phyloP scores from a whole-genome alignment of 2,888 invertebrate species.

The Eurois occulta region DNA sequence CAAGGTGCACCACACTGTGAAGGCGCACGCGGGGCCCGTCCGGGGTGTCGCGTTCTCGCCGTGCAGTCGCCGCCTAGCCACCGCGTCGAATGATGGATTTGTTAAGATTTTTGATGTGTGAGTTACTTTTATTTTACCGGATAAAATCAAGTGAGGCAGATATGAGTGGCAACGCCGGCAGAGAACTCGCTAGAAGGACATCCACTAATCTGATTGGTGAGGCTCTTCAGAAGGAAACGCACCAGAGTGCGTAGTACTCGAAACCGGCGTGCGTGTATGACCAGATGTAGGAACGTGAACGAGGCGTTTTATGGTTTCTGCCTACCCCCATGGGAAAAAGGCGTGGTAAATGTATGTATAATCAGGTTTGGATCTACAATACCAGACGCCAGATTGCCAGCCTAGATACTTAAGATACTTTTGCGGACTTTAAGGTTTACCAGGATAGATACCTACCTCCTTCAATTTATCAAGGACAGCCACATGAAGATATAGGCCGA shows the following conservation, averaged over 20 bases:
- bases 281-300: too few relatives aligned
- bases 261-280: too few relatives aligned
- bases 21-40: conserved; percentile 98
- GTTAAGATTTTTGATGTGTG: conserved; percentile 98
- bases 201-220: too few relatives aligned
- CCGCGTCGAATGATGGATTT: conserved; percentile 98
- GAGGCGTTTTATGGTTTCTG: too few relatives aligned
- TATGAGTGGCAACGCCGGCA: background rate
- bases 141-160: background rate
- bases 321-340: too few relatives aligned
- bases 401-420: background rate
- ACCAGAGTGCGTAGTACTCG: too few relatives aligned
- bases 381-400: background rate
- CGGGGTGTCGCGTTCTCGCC: conserved; percentile 97
- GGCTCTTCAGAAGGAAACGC: too few relatives aligned
- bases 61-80: conserved; percentile 96
- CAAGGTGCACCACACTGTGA: conserved; percentile 96
- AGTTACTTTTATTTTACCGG: conserved; percentile 80
- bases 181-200: too few relatives aligned
- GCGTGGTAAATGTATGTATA: too few relatives aligned
- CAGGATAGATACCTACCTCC: background rate
- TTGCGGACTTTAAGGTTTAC: background rate
- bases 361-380: background rate
- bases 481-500: background rate
- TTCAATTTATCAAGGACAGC: background rate